A percentile compares a stretch with the other conserved stretches of the same genome.
Evolutionary conservation across 1,140 invertebrate genomes (phyloP).

Genomic region (Euglossa dilemma): DNA sequence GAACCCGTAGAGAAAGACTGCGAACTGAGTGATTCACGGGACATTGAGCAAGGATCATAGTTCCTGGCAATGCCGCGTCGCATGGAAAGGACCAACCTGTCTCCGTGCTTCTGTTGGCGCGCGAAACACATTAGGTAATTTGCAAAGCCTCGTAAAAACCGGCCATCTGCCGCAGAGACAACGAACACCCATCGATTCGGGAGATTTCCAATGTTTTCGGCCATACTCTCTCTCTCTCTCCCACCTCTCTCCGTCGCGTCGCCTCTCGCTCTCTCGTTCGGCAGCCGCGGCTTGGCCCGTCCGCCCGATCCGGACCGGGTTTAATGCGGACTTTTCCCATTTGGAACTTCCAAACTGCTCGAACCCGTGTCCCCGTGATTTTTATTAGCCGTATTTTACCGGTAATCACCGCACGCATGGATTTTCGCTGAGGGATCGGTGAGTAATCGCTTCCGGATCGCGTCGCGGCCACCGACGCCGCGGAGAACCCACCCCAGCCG

Average conservation of each 20-base stretch:
- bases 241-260: neutral
- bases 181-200: conserved; percentile 24
- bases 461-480: neutral
- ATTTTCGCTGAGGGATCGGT: conserved; percentile 44
- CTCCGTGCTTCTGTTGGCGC: neutral
- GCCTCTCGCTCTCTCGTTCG: neutral
- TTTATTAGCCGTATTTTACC: conserved; percentile 63
- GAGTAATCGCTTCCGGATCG: conserved; percentile 31
- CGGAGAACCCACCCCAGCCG: neutral
- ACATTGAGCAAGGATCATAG: too few relatives aligned
- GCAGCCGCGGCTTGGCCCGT: neutral
- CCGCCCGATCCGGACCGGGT: neutral
- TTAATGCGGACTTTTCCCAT: conserved; percentile 52
- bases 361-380: conserved; percentile 25
- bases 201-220: conserved; percentile 30
- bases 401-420: conserved; percentile 53
- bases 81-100: neutral
- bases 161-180: neutral
- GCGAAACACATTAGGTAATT: neutral
- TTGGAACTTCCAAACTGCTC: conserved; percentile 48
- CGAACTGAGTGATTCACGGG: too few relatives aligned
- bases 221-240: neutral
- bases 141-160: conserved; percentile 15
- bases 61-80: neutral
- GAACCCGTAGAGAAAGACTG: too few relatives aligned